phyloP scores from a whole-genome alignment of 2,113 vertebrate genomes.

The Rattus norvegicus region DNA sequence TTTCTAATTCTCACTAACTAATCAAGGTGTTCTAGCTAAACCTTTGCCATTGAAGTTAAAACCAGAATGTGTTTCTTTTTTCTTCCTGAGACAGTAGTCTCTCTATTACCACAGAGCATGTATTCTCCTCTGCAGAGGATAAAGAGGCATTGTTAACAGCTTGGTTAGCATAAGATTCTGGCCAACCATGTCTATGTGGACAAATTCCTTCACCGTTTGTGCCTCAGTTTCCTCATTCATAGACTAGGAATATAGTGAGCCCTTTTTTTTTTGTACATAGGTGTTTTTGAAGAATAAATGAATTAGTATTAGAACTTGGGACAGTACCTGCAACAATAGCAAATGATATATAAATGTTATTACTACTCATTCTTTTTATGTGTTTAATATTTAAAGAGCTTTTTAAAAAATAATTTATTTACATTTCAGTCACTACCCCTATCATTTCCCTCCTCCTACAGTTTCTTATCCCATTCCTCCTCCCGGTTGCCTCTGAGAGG shows the following conservation, averaged over 20 bases:
- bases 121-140: conserved; percentile 8
- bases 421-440: too few species aligned
- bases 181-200: not conserved
- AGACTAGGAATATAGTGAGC: not conserved
- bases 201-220: not conserved
- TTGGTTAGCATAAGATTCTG: not conserved
- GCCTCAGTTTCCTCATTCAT: not conserved
- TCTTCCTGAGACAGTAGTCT: not conserved
- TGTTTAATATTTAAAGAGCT: conserved; percentile 27
- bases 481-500: too few species aligned
- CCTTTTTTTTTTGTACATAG: conserved; percentile 10
- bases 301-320: conserved; percentile 5
- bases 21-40: not conserved
- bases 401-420: not conserved
- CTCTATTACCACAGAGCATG: conserved; percentile 7
- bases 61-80: not conserved
- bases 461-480: too few species aligned
- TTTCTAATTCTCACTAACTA: conserved; percentile 18
- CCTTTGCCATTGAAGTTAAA: not conserved
- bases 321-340: not conserved
- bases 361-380: not conserved
- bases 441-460: too few species aligned
- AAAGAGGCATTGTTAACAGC: conserved; percentile 10
- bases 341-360: not conserved
- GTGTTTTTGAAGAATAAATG: conserved; percentile 23